A percentile compares a stretch with the other conserved stretches of the same genome.
These are phyloP conservation scores for Rafetus swinhoei DNA, from an alignment of 2,113 vertebrate genomes.

Conservation along the genomic window DNA sequence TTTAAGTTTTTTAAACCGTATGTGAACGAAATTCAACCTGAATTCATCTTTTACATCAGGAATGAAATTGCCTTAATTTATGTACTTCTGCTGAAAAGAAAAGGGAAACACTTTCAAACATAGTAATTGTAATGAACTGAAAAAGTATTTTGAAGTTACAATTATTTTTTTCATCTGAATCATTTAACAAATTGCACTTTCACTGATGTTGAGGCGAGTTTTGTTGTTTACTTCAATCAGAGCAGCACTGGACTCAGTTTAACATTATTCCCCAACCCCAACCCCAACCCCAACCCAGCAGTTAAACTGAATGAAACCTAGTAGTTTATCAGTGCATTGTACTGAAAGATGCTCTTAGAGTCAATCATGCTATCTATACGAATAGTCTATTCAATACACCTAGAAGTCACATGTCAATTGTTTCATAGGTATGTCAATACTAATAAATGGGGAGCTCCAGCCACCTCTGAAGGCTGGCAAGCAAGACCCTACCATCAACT, in stretches of 20 bases:
- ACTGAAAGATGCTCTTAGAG: background rate
- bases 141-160: background rate
- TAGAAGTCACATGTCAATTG: background rate
- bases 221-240: background rate
- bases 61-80: background rate
- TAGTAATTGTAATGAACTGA: background rate
- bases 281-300: background rate
- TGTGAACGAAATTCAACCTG: background rate
- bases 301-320: background rate
- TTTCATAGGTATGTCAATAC: background rate
- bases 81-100: background rate
- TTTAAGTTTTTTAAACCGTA: background rate
- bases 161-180: background rate
- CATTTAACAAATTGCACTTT: background rate
- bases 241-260: background rate
- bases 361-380: background rate
- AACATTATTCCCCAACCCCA: background rate
- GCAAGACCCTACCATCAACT: background rate
- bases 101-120: background rate
- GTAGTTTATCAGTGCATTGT: background rate
- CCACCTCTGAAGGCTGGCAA: too few relatives aligned
- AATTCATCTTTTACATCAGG: background rate
- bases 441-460: background rate
- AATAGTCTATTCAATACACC: background rate
- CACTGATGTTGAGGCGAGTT: background rate